Percentiles rank a stretch among this genome's conserved stretches.
Evolutionary conservation across 2,797 vertebrate species (phyloP).

Genomic region (Clarias fuscus): DNA sequence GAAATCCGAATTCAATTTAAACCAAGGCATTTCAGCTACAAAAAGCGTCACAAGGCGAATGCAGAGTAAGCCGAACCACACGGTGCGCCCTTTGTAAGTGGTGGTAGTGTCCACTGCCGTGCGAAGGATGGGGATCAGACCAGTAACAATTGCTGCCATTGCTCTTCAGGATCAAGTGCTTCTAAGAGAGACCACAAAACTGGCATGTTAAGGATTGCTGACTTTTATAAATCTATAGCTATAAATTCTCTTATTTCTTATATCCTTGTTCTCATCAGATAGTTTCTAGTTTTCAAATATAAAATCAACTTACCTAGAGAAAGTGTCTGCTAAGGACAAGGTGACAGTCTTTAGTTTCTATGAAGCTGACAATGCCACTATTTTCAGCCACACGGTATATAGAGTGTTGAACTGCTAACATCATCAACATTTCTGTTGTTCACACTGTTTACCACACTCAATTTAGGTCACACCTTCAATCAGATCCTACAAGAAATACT

Average conservation of each 20-base stretch:
- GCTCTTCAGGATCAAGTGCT: not conserved
- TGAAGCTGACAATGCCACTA: not conserved
- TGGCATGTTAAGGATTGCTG: not conserved
- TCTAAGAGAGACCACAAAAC: conserved; percentile 13
- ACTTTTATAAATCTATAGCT: not conserved
- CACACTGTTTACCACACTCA: conserved; percentile 26
- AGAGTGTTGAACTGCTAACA: conserved; percentile 38
- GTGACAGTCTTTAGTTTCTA: conserved; percentile 12
- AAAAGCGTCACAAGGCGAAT: conserved; percentile 61
- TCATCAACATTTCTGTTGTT: conserved; percentile 49
- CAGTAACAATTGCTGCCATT: conserved; percentile 65
- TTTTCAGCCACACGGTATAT: conserved; percentile 39
- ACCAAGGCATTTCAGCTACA: conserved; percentile 63
- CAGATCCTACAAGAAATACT: not conserved
- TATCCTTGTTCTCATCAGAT: not conserved
- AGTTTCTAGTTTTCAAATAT: not conserved
- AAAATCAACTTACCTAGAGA: conserved; percentile 40
- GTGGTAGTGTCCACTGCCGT: conserved; percentile 63
- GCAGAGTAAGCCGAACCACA: conserved; percentile 65
- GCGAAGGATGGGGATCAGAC: conserved; percentile 66
- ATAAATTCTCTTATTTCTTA: not conserved
- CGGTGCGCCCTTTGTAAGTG: conserved; percentile 60
- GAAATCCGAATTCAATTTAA: conserved; percentile 58
- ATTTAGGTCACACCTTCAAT: not conserved
- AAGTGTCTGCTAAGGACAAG: not conserved